Conservation (phyloP, 2,888 invertebrate genomes). For the Noctua fimbriata region DNA sequence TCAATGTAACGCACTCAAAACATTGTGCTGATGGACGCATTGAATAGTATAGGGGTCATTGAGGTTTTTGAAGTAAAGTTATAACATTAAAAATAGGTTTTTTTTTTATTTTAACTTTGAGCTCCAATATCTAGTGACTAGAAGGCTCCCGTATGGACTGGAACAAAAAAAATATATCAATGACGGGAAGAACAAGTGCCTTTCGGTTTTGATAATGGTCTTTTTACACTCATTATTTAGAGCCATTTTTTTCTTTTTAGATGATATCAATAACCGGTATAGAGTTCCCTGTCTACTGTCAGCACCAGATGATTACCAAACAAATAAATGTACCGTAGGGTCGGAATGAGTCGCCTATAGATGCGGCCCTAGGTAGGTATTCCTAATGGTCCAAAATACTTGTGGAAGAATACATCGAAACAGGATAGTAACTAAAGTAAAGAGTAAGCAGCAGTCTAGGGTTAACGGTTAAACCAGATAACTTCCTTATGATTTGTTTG, state of each 20-base stretch:
- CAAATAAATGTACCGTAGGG: not conserved
- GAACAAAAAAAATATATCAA: not conserved
- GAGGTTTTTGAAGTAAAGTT: not conserved
- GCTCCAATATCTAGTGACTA: too few species aligned
- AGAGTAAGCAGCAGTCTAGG: constrained; percentile 10
- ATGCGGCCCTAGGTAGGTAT: not conserved
- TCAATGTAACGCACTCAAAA: not conserved
- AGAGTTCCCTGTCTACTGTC: not conserved
- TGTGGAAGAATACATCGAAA: not conserved
- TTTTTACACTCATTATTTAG: not conserved
- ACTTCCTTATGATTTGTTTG: constrained; percentile 16
- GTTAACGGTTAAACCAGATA: constrained; percentile 11
- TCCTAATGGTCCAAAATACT: not conserved
- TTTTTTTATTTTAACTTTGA: too few species aligned
- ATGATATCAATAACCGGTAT: not conserved
- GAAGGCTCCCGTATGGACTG: too few species aligned
- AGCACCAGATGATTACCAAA: not conserved
- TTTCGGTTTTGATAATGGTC: not conserved
- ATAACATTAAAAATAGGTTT: not conserved
- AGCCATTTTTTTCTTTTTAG: not conserved
- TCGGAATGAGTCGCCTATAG: not conserved
- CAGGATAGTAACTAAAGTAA: not conserved
- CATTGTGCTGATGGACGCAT: not conserved
- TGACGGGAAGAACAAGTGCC: not conserved
- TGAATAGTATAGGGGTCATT: not conserved